Evolutionary conservation across 2,113 vertebrate species (phyloP).

Genomic region (Heptranchias perlo): DNA sequence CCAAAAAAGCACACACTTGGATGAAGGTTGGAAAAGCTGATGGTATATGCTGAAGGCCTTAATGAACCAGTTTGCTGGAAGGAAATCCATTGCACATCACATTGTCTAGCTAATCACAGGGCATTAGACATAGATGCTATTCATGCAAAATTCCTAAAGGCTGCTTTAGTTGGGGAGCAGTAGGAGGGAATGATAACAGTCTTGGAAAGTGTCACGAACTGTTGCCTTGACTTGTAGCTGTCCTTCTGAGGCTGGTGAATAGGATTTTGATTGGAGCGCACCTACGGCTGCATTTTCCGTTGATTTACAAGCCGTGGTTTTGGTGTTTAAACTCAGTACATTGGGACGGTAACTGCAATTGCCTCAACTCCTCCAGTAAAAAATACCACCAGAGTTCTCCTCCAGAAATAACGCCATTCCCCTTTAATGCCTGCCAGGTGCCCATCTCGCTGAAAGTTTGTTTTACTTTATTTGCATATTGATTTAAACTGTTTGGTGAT

Average conservation of each 20-base stretch:
- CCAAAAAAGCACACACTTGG: neutral
- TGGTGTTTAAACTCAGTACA: neutral
- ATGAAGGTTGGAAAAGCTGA: too few relatives aligned
- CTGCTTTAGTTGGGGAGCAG: neutral
- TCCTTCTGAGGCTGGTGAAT: neutral
- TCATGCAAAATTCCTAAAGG: too few relatives aligned
- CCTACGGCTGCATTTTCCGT: neutral
- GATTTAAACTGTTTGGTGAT: neutral
- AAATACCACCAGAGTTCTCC: neutral
- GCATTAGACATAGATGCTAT: neutral
- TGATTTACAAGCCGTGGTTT: neutral
- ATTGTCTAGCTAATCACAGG: neutral
- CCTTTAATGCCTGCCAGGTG: neutral
- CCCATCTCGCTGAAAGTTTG: neutral
- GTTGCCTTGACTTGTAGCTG: too few relatives aligned
- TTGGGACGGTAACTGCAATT: neutral
- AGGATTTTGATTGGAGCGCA: neutral
- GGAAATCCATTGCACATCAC: neutral
- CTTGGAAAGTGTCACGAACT: neutral
- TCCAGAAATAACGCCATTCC: neutral
- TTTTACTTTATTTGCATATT: neutral
- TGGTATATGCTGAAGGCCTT: too few relatives aligned
- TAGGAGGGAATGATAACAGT: neutral
- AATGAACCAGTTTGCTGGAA: too few relatives aligned
- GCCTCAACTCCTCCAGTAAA: neutral